These are phyloP conservation scores for Megaptera novaeangliae DNA, from an alignment of 2,113 vertebrate genomes.

Conservation along the genomic window DNA sequence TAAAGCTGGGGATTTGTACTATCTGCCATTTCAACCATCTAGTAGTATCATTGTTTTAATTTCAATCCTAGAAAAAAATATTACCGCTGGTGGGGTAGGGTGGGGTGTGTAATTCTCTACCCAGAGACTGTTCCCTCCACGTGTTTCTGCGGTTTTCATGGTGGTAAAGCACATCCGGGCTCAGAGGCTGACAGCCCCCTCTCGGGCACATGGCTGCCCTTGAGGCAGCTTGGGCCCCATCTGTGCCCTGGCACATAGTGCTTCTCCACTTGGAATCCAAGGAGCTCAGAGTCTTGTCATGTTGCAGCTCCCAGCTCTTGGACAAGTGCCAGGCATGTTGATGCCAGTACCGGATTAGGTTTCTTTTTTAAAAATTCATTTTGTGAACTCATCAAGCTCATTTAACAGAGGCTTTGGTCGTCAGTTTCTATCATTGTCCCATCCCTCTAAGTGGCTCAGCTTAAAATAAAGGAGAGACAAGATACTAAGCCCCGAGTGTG, in stretches of 20 bases:
- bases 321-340: constrained; percentile 45
- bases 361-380: constrained; percentile 73
- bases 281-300: constrained; percentile 55
- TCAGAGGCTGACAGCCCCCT: constrained; percentile 27
- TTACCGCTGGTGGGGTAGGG: not conserved
- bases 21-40: not conserved
- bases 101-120: not conserved
- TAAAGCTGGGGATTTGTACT: not conserved
- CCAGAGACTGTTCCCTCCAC: not conserved
- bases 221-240: constrained; percentile 55
- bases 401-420: constrained; percentile 50
- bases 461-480: not conserved
- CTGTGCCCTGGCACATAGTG: constrained; percentile 46
- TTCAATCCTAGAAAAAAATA: not conserved
- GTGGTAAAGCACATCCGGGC: not conserved
- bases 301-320: constrained; percentile 58
- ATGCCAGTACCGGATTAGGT: constrained; percentile 68
- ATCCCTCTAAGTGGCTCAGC: not conserved
- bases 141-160: constrained; percentile 62
- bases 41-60: not conserved
- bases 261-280: constrained; percentile 47
- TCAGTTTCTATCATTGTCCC: constrained; percentile 49
- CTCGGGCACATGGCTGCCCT: not conserved
- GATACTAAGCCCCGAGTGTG: not conserved
- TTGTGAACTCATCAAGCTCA: constrained; percentile 71